These are phyloP conservation scores for Hyperoplus lanceolatus DNA, from an alignment of 2,797 vertebrate genomes.

Conservation along the genomic window DNA sequence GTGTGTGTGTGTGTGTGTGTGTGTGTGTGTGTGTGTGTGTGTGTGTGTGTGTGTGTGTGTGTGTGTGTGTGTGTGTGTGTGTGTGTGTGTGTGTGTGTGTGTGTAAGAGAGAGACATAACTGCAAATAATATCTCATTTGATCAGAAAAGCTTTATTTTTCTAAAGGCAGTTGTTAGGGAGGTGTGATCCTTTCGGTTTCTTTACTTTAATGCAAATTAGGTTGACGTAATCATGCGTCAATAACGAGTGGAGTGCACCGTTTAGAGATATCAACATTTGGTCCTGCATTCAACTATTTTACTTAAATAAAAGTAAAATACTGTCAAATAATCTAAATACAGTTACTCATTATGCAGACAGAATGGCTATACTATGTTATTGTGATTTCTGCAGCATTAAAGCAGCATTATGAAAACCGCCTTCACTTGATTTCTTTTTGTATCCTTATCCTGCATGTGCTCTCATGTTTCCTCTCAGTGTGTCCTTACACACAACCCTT, in stretches of 20 bases:
- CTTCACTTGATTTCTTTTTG: conserved; percentile 45
- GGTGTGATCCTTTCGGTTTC: conserved; percentile 31
- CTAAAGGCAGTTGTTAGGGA: not conserved
- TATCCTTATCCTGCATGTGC: conserved; percentile 63
- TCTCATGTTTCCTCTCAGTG: conserved; percentile 69
- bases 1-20: conserved; percentile 35
- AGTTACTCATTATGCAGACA: not conserved
- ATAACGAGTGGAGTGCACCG: not conserved
- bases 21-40: conserved; percentile 26
- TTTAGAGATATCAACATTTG: not conserved
- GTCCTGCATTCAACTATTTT: too few relatives aligned
- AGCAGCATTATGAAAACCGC: conserved; percentile 1
- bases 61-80: conserved; percentile 30
- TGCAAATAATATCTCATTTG: not conserved
- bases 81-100: conserved; percentile 7
- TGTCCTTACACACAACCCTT: conserved; percentile 49
- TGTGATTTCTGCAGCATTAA: not conserved
- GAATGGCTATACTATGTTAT: not conserved
- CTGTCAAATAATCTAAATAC: too few relatives aligned
- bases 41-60: conserved; percentile 28
- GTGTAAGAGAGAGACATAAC: not conserved
- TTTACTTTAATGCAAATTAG: conserved; percentile 43
- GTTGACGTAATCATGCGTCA: not conserved
- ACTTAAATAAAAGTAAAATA: too few relatives aligned
- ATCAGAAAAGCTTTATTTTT: conserved; percentile 1